Percentiles rank a stretch among this genome's conserved stretches.
Conservation (phyloP, 2,888 invertebrate species). For the Caenorhabditis macrosperma region DNA sequence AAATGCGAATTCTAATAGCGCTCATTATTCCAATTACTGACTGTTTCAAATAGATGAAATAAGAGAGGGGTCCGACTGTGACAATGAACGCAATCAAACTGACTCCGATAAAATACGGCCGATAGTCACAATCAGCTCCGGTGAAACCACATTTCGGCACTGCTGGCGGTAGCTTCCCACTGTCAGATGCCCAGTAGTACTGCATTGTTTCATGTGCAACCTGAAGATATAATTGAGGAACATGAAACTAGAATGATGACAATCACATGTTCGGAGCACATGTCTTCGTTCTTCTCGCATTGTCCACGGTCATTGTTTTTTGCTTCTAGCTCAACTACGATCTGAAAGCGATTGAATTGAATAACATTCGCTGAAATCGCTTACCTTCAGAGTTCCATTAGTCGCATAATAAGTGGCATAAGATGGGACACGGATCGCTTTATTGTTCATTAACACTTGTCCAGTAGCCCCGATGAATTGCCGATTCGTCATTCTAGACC, state of each 20-base stretch:
- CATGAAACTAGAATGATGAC: too few relatives aligned
- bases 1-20: too few relatives aligned
- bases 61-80: slow-evolving; percentile 69
- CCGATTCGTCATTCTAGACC: slow-evolving; percentile 77
- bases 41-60: slow-evolving; percentile 78
- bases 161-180: slow-evolving; percentile 73
- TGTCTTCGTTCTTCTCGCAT: slow-evolving; percentile 70
- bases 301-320: slow-evolving; percentile 73
- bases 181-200: slow-evolving; percentile 73
- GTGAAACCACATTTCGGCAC: slow-evolving; percentile 78
- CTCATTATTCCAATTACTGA: too few relatives aligned
- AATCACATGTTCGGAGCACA: slow-evolving; percentile 78
- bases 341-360: slow-evolving; percentile 48
- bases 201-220: slow-evolving; percentile 77
- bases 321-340: slow-evolving; percentile 78
- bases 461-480: slow-evolving; percentile 78
- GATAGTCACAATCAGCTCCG: slow-evolving; percentile 75
- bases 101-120: slow-evolving; percentile 66
- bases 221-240: too few relatives aligned
- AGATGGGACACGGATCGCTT: slow-evolving; percentile 78
- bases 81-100: slow-evolving; percentile 68
- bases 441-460: slow-evolving; percentile 79
- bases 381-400: slow-evolving; percentile 74
- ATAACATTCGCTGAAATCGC: not conserved
- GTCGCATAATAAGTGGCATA: slow-evolving; percentile 77